These are phyloP conservation scores for Bombylius discolor DNA, from an alignment of 2,888 invertebrate species.

Conservation along the genomic window DNA sequence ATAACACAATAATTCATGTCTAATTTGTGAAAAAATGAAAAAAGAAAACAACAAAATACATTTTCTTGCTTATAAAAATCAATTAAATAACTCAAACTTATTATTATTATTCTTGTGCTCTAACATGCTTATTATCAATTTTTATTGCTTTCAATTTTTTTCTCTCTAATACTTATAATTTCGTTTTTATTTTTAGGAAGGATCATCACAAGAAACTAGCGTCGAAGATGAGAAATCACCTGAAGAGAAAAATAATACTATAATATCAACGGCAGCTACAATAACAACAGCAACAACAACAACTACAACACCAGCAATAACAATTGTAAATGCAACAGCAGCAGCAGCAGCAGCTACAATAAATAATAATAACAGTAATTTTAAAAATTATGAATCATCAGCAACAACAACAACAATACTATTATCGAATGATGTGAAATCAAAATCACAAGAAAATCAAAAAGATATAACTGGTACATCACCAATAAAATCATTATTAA, in stretches of 20 bases:
- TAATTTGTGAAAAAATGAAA: too few relatives aligned
- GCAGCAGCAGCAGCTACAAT: constrained; percentile 7
- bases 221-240: constrained; percentile 8
- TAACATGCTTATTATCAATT: too few relatives aligned
- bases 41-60: too few relatives aligned
- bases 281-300: neutral
- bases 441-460: constrained; percentile 11
- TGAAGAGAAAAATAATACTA: neutral
- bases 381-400: constrained; percentile 3
- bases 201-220: constrained; percentile 8
- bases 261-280: neutral
- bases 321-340: constrained; percentile 11
- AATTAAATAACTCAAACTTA: neutral
- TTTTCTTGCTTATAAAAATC: too few relatives aligned
- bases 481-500: constrained; percentile 26
- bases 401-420: neutral
- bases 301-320: constrained; percentile 5
- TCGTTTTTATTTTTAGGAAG: constrained; percentile 3
- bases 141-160: neutral
- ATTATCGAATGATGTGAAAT: constrained; percentile 6
- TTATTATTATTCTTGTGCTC: neutral
- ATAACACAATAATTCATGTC: neutral
- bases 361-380: neutral
- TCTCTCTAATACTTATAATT: neutral
- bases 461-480: constrained; percentile 19